Evolutionary conservation across 2,888 invertebrate genomes (phyloP).

Genomic region (Drosophila affinis): DNA sequence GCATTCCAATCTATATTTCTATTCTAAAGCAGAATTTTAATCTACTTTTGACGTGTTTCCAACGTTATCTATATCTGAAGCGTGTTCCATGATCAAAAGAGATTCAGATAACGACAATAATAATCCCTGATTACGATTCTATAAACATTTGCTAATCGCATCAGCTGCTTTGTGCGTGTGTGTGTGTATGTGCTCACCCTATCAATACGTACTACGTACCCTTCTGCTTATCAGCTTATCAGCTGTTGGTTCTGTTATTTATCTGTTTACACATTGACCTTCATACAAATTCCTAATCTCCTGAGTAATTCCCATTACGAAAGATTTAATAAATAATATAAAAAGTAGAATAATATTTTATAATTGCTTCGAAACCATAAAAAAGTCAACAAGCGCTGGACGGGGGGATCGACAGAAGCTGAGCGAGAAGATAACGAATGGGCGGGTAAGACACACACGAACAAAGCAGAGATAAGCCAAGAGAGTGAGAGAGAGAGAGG

Average conservation of each 20-base stretch:
- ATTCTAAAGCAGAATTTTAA: neutral
- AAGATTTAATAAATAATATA: conserved; percentile 27
- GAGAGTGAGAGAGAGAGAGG: neutral
- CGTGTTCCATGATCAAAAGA: neutral
- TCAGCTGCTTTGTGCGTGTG: no score
- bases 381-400: conserved; percentile 29
- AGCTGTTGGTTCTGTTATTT: neutral
- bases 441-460: conserved; percentile 8
- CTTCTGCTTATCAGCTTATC: conserved; percentile 6
- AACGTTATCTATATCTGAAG: neutral
- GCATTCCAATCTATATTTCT: neutral
- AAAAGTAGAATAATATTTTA: conserved; percentile 23
- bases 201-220: neutral
- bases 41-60: neutral
- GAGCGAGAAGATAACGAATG: conserved; percentile 25
- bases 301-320: conserved; percentile 41
- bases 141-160: neutral
- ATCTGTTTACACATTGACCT: neutral
- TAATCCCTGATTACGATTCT: neutral
- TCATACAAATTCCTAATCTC: conserved; percentile 12
- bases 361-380: conserved; percentile 15
- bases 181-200: no score
- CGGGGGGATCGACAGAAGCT: conserved; percentile 17
- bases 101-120: neutral
- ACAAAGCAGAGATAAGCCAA: neutral